Percentiles rank a stretch among this genome's conserved stretches.
Conservation (phyloP, 2,888 invertebrate genomes). For the Lepidochrysops patricia region DNA sequence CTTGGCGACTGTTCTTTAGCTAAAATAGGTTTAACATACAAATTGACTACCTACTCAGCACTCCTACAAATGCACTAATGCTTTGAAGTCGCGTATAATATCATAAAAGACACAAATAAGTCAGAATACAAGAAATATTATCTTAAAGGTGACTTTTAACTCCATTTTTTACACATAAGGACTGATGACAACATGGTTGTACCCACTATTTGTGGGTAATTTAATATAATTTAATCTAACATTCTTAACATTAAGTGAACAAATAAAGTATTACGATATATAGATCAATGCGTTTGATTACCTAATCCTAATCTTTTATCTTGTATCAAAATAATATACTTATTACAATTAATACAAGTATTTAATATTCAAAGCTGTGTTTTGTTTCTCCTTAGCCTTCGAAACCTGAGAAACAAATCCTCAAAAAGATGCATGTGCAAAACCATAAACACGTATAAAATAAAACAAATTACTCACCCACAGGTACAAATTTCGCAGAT, state of each 20-base stretch:
- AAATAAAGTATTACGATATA: neutral
- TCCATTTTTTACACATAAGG: neutral
- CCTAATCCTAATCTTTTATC: neutral
- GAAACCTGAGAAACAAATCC: too few relatives aligned
- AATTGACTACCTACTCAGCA: conserved; percentile 5
- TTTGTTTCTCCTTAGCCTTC: too few relatives aligned
- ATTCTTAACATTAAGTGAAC: too few relatives aligned
- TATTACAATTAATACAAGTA: too few relatives aligned
- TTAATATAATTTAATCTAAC: neutral
- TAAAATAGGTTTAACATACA: conserved; percentile 10
- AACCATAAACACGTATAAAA: too few relatives aligned
- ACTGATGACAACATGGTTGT: neutral
- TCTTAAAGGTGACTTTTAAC: neutral
- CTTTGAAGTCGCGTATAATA: neutral
- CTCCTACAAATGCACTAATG: conserved; percentile 5
- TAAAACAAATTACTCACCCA: conserved; percentile 79
- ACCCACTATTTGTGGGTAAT: too few relatives aligned
- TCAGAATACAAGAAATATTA: neutral
- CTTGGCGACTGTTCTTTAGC: conserved; percentile 1
- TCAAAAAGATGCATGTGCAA: too few relatives aligned
- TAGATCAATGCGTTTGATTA: neutral
- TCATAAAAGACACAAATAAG: neutral
- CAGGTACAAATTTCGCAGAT: conserved; percentile 94
- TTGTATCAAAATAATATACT: too few relatives aligned
- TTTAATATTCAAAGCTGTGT: neutral